Evolutionary conservation across 2,797 vertebrate genomes (phyloP).

Genomic region (Clarias fuscus): DNA sequence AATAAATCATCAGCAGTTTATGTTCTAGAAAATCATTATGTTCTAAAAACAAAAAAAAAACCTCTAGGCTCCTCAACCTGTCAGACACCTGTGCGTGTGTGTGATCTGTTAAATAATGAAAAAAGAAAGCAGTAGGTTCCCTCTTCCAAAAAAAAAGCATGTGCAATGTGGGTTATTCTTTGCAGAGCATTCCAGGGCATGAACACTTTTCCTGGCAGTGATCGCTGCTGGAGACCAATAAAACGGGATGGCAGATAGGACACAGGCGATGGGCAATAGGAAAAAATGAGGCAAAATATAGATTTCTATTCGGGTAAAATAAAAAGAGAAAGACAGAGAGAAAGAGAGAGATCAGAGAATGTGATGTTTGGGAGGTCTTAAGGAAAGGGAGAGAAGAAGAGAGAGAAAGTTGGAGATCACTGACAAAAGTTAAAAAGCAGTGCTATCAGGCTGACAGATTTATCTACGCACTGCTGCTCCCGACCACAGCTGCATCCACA

Average conservation of each 20-base stretch:
- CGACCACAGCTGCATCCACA: constrained; percentile 40
- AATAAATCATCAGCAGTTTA: neutral
- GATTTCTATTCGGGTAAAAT: neutral
- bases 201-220: constrained; percentile 30
- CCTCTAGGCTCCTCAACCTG: neutral
- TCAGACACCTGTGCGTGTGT: neutral
- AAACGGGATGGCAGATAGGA: constrained; percentile 30
- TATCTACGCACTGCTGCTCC: constrained; percentile 43
- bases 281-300: constrained; percentile 17
- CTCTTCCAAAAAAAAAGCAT: neutral
- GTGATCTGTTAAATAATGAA: neutral
- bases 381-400: constrained; percentile 15
- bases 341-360: neutral
- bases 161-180: neutral
- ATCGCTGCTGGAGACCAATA: constrained; percentile 26
- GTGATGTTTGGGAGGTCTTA: neutral
- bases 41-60: neutral
- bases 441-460: constrained; percentile 44
- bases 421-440: constrained; percentile 51
- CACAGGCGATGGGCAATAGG: neutral
- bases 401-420: constrained; percentile 32
- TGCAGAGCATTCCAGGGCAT: constrained; percentile 20
- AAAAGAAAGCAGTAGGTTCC: constrained; percentile 1
- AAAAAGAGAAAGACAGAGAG: neutral
- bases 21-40: neutral